A percentile compares a stretch with the other conserved stretches of the same genome.
Evolutionary conservation across 2,113 vertebrate genomes (phyloP).

Genomic region (Cariama cristata): DNA sequence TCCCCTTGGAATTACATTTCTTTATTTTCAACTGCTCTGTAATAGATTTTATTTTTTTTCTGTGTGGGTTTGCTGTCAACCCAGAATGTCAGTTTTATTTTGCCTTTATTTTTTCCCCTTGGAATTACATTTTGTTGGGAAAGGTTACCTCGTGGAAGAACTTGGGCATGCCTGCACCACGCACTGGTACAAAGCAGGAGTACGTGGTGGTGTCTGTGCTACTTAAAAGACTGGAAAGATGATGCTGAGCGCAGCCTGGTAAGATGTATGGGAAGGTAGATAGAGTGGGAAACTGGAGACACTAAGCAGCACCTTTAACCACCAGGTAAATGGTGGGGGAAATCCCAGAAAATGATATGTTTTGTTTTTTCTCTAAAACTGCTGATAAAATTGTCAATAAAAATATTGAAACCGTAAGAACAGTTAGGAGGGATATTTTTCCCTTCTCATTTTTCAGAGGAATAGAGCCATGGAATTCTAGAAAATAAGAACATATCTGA

Average conservation of each 20-base stretch:
- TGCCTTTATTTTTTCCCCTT: background rate
- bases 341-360: background rate
- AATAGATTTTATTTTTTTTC: background rate
- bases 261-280: background rate
- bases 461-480: background rate
- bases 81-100: background rate
- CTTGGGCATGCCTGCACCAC: background rate
- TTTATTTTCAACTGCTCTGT: background rate
- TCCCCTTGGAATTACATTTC: too few relatives aligned
- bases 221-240: background rate
- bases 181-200: background rate
- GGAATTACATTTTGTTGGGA: background rate
- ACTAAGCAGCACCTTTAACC: background rate
- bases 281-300: background rate
- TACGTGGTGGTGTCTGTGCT: background rate
- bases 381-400: background rate
- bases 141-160: background rate
- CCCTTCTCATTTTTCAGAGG: background rate
- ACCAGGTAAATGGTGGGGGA: background rate
- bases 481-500: background rate
- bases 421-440: background rate
- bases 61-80: background rate
- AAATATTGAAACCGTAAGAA: background rate
- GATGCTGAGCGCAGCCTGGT: background rate
- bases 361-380: background rate